Conservation (phyloP, 2,797 vertebrate species). For the Rhinella marina region DNA sequence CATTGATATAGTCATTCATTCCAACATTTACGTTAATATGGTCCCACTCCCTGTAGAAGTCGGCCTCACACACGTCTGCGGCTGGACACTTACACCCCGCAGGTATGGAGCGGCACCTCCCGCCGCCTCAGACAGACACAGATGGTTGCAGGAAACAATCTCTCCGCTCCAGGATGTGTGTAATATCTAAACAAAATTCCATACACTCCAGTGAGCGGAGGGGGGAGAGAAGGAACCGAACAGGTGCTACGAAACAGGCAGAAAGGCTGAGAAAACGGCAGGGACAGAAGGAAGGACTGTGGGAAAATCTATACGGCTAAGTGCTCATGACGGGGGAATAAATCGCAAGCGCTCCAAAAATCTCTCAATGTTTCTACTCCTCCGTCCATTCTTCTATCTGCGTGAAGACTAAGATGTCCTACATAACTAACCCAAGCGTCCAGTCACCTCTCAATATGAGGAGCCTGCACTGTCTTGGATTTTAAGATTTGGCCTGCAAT, state of each 20-base stretch:
- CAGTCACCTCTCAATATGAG: background rate
- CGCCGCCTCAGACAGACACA: conserved; percentile 2
- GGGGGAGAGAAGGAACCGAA: conserved; percentile 35
- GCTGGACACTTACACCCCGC: background rate
- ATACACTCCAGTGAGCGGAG: conserved; percentile 19
- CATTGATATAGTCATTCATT: too few relatives aligned
- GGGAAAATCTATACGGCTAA: conserved; percentile 28
- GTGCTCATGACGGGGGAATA: background rate
- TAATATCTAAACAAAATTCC: conserved; percentile 56
- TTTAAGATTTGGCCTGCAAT: too few relatives aligned
- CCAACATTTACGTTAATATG: background rate
- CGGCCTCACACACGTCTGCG: background rate
- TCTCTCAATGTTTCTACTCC: background rate
- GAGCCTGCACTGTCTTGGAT: background rate
- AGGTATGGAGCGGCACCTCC: conserved; percentile 24
- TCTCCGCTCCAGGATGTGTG: conserved; percentile 29
- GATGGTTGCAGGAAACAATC: conserved; percentile 41
- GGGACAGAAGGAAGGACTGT: background rate
- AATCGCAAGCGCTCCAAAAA: background rate
- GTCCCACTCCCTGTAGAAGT: background rate
- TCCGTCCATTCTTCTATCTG: background rate
- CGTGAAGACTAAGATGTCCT: background rate
- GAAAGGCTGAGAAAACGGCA: background rate
- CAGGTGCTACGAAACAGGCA: conserved; percentile 42
- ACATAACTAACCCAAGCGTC: background rate